Percentiles rank a stretch among this genome's conserved stretches.
Evolutionary conservation across 1,140 invertebrate species (phyloP).

Genomic region (Marisa cornuarietis): DNA sequence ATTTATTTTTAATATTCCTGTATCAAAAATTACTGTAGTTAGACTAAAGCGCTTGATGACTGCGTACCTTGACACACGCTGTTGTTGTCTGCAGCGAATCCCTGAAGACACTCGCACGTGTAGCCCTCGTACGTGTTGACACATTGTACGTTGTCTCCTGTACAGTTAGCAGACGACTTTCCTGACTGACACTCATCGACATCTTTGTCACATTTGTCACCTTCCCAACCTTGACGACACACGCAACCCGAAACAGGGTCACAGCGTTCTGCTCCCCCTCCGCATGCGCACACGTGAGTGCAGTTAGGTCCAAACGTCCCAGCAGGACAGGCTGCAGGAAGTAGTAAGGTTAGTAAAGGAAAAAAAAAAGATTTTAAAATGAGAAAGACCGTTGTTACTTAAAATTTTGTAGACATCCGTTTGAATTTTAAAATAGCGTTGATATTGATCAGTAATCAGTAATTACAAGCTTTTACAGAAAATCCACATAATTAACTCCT

Average conservation of each 20-base stretch:
- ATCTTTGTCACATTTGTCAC: not conserved
- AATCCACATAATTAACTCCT: too few relatives aligned
- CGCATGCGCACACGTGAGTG: conserved; percentile 27
- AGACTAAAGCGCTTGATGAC: not conserved
- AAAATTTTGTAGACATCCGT: too few relatives aligned
- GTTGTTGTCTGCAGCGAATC: not conserved
- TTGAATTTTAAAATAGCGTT: too few relatives aligned
- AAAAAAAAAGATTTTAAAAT: too few relatives aligned
- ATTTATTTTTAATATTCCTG: too few relatives aligned
- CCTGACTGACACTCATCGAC: conserved; percentile 14
- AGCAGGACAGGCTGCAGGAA: conserved; percentile 27
- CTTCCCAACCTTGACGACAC: conserved; percentile 33
- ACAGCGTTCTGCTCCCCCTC: conserved; percentile 11
- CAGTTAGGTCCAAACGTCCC: conserved; percentile 25
- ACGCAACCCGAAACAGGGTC: conserved; percentile 26
- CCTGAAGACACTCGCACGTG: conserved; percentile 23
- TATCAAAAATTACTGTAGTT: too few relatives aligned
- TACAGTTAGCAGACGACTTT: not conserved
- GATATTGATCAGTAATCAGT: too few relatives aligned
- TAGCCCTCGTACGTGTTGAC: conserved; percentile 11
- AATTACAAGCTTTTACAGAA: too few relatives aligned
- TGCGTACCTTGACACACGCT: not conserved
- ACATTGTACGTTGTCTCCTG: not conserved
- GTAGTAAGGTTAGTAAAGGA: not conserved
- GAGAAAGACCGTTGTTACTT: too few relatives aligned